phyloP scores from a whole-genome alignment of 2,888 invertebrate species.

The Stenchaetothrips biformis region DNA sequence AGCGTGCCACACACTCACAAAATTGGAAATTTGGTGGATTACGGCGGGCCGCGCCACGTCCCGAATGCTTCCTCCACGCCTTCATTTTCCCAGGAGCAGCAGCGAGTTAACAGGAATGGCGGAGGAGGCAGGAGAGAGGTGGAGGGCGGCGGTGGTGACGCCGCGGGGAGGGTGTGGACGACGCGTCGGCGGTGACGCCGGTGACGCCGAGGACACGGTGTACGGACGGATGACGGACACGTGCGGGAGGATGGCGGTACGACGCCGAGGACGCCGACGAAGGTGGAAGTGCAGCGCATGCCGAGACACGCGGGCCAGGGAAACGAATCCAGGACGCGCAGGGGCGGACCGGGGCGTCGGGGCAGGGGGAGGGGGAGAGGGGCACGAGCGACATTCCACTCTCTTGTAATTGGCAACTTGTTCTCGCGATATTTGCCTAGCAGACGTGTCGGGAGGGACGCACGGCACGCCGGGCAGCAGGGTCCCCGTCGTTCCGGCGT shows the following conservation, averaged over 20 bases:
- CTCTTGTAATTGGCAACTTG: slow-evolving; percentile 23
- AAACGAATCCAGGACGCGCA: too few species aligned
- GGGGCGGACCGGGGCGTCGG: too few species aligned
- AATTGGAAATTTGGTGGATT: slow-evolving; percentile 16
- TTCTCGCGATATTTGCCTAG: slow-evolving; percentile 18
- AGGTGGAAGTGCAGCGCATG: not conserved
- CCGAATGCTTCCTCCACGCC: not conserved
- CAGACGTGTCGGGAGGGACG: slow-evolving; percentile 3
- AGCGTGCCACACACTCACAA: not conserved
- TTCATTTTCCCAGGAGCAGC: not conserved
- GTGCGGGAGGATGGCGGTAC: too few species aligned
- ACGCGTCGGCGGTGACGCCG: not conserved
- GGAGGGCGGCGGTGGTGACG: not conserved
- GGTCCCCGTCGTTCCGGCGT: too few species aligned
- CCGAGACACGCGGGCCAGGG: not conserved
- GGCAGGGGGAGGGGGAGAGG: not conserved
- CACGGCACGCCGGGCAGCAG: not conserved
- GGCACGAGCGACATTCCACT: not conserved
- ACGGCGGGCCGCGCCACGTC: not conserved
- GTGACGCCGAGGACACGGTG: too few species aligned
- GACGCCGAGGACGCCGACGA: not conserved
- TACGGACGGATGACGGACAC: too few species aligned
- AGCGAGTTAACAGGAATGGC: not conserved
- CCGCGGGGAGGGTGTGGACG: too few species aligned
- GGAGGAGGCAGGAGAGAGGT: not conserved